Base-by-base conservation (phyloP, 2,113 vertebrate species). In the Tringa solitaria region DNA sequence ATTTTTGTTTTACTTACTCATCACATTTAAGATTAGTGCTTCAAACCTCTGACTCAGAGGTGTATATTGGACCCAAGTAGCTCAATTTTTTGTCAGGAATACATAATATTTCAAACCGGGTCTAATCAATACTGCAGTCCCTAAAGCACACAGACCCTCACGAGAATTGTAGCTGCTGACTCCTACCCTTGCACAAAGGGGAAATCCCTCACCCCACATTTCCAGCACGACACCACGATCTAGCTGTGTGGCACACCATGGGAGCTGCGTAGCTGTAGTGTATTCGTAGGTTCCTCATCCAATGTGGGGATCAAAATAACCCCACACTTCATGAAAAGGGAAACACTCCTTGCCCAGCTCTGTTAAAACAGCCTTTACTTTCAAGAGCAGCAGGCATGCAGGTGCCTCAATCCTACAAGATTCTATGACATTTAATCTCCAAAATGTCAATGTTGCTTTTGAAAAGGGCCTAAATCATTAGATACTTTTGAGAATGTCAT, bases 381-480 rank as follows among this genome's bases (percentile, higher is more conserved):
- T 64, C 79, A 80, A 43, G 35, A 92, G 60, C 2, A 0, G 80
- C 53, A 88, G 61, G 74, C 33, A 50, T 4, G 41, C 81, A 91
- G 89, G 84, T 75, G 74, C 68, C 70, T 87, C 2, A 0, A 57
- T 84, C 69, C 74, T 30, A 13, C 0, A 0, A 64, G 78, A 59
- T 83, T 59, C 96, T 46, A 28, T 59, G 75, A 77, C 67, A 80
- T 84, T 95, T 87, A 67, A 93, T 89, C 50, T 85, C 54, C 70
- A 35, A 53, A 73, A 85, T 20, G n/a, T 74, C 88, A 77, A 4
- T 32, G 37, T 18, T 83, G 43, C 79, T 92, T 95, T 86, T 88
- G 84, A 96, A 93, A 91, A 6, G 26, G 75, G 75, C 41, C 94
- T 95, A 84, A 89, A 90, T 63, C 54, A 70, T 74, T 30, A 91